phyloP scores from a whole-genome alignment of 2,888 invertebrate species.

The Machimus rusticus region DNA sequence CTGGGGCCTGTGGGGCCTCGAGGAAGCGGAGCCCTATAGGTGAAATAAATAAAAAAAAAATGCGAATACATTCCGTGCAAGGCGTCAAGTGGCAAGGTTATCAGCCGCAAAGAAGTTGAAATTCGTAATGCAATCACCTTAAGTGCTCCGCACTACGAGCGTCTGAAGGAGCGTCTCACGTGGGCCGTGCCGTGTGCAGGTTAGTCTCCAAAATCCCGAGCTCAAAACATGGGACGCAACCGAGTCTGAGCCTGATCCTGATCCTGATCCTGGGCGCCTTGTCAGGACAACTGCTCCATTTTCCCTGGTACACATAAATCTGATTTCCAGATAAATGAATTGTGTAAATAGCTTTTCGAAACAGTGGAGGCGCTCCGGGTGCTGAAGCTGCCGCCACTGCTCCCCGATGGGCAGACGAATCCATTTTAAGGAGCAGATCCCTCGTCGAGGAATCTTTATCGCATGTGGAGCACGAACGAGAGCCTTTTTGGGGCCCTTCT shows the following conservation, averaged over 20 bases:
- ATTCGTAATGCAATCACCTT: constrained; percentile 32
- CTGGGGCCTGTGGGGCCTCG: not conserved
- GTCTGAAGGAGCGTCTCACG: not conserved
- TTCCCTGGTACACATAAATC: constrained; percentile 26
- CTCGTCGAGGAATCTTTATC: not conserved
- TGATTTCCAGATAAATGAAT: constrained; percentile 38
- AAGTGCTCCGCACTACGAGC: constrained; percentile 4
- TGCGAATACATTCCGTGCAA: not conserved
- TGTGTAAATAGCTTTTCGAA: constrained; percentile 28
- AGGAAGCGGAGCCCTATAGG: not conserved
- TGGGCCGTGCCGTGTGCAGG: not conserved
- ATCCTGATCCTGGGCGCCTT: not conserved
- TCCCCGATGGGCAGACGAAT: not conserved
- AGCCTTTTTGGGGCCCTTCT: not conserved
- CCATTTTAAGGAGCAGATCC: not conserved
- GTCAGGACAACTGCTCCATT: constrained; percentile 9
- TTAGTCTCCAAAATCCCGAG: not conserved
- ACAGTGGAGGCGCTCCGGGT: not conserved
- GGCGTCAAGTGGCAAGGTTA: not conserved
- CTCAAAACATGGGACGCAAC: not conserved
- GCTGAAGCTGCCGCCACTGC: not conserved
- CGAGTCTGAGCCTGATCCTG: not conserved
- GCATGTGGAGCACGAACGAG: not conserved
- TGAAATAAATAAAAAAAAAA: not conserved
- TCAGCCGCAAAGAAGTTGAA: constrained; percentile 7